phyloP scores from a whole-genome alignment of 2,113 vertebrate species.

The Zosterops lateralis region DNA sequence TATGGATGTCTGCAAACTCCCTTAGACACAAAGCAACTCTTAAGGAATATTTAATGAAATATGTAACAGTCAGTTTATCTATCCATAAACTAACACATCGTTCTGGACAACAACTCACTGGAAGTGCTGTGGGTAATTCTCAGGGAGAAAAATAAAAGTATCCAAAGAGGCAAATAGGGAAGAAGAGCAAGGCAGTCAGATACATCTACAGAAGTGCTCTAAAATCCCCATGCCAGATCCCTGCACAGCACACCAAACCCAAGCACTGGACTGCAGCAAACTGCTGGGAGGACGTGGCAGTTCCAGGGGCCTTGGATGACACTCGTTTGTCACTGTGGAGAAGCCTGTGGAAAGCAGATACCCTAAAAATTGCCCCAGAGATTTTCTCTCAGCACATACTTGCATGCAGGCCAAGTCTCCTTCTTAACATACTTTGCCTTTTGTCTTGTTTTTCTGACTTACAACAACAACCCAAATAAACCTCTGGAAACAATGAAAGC shows the following conservation, averaged over 20 bases:
- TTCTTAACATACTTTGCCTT: conserved; percentile 30
- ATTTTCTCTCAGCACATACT: background rate
- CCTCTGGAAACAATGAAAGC: conserved; percentile 62
- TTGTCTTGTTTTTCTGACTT: conserved; percentile 49
- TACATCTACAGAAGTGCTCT: background rate
- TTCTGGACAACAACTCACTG: background rate
- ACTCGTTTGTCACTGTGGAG: background rate
- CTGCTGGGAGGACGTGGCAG: background rate
- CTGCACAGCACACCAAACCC: background rate
- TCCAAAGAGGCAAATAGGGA: background rate
- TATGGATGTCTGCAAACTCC: conserved; percentile 32
- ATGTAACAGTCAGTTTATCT: conserved; percentile 7
- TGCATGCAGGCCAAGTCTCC: background rate
- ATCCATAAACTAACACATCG: conserved; percentile 7
- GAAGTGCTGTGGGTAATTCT: background rate
- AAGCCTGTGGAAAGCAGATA: background rate
- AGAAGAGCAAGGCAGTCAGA: background rate
- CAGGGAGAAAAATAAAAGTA: background rate
- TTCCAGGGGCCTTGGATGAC: background rate
- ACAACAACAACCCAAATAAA: conserved; percentile 51
- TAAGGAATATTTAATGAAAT: conserved; percentile 59
- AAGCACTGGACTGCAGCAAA: background rate
- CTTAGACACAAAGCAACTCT: conserved; percentile 41
- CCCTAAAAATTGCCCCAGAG: background rate
- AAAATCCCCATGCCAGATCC: background rate